Conservation (phyloP, 2,888 invertebrate species). For the Drosophila vallismaia region DNA sequence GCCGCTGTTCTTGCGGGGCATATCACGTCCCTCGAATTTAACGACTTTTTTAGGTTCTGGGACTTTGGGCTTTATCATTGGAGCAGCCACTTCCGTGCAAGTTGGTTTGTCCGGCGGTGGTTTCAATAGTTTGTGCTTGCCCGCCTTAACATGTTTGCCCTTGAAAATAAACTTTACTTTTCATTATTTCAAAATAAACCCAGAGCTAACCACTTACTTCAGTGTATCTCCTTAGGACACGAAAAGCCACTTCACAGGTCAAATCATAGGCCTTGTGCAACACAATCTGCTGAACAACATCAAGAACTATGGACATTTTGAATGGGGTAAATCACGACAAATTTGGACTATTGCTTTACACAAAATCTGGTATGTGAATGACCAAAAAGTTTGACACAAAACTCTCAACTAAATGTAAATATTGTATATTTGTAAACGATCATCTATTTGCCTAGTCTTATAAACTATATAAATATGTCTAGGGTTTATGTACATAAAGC, state of each 20-base stretch:
- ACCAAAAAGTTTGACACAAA: constrained; percentile 7
- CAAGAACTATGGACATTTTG: constrained; percentile 57
- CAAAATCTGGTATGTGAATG: constrained; percentile 16
- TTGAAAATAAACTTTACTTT: background rate
- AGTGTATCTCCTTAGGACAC: background rate
- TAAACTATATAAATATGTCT: constrained; percentile 50
- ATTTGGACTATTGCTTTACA: constrained; percentile 29
- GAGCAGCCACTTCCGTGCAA: background rate
- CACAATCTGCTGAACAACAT: constrained; percentile 55
- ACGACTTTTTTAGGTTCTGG: background rate
- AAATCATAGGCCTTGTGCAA: constrained; percentile 53
- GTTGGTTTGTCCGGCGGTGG: background rate
- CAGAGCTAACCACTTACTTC: background rate
- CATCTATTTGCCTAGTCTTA: constrained; percentile 15
- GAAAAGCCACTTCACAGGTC: constrained; percentile 35
- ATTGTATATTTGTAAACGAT: constrained; percentile 13
- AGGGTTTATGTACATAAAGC: constrained; percentile 67
- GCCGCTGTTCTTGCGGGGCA: constrained; percentile 27
- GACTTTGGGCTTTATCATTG: background rate
- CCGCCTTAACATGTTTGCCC: constrained; percentile 4
- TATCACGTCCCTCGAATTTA: constrained; percentile 22
- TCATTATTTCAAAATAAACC: background rate
- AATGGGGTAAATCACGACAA: background rate
- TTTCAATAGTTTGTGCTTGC: background rate
- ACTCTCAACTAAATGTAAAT: constrained; percentile 1